These are phyloP conservation scores for Sylvicola cinctus DNA, from an alignment of 2,888 invertebrate genomes.

Conservation along the genomic window DNA sequence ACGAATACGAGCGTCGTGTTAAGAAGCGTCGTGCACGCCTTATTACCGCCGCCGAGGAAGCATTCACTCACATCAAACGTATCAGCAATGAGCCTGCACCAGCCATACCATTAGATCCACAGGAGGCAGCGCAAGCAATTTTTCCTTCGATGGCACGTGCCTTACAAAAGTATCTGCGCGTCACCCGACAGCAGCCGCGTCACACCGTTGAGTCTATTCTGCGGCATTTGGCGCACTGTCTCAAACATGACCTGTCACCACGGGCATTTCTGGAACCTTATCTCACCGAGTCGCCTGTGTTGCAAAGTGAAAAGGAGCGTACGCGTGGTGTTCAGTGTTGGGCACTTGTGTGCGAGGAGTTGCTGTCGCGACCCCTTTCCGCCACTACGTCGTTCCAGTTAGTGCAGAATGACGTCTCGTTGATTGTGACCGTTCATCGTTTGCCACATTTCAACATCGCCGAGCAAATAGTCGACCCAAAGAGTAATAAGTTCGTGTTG, in stretches of 20 bases:
- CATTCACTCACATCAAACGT: slow-evolving; percentile 90
- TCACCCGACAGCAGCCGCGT: slow-evolving; percentile 88
- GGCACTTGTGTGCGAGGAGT: slow-evolving; percentile 85
- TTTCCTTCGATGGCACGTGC: slow-evolving; percentile 94
- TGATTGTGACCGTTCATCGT: slow-evolving; percentile 66
- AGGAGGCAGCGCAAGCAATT: slow-evolving; percentile 93
- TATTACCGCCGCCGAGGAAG: slow-evolving; percentile 88
- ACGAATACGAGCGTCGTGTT: slow-evolving; percentile 85
- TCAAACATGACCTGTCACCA: slow-evolving; percentile 85
- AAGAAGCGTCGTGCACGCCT: slow-evolving; percentile 77
- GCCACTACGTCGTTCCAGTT: slow-evolving; percentile 78
- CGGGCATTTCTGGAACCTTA: slow-evolving; percentile 90
- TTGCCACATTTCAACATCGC: slow-evolving; percentile 88
- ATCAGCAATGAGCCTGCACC: slow-evolving; percentile 51
- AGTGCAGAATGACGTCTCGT: slow-evolving; percentile 78
- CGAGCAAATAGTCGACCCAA: slow-evolving; percentile 91
- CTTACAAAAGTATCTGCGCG: slow-evolving; percentile 85
- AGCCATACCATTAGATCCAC: slow-evolving; percentile 74
- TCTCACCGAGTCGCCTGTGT: slow-evolving; percentile 62
- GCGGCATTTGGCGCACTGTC: slow-evolving; percentile 72
- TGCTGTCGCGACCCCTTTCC: slow-evolving; percentile 67
- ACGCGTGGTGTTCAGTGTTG: slow-evolving; percentile 68
- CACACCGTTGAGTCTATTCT: slow-evolving; percentile 89
- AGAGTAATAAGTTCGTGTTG: slow-evolving; percentile 85
- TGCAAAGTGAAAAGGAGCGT: slow-evolving; percentile 66